Base-by-base conservation (phyloP, 2,888 invertebrate genomes). In the Lasioglossum malachurum region DNA sequence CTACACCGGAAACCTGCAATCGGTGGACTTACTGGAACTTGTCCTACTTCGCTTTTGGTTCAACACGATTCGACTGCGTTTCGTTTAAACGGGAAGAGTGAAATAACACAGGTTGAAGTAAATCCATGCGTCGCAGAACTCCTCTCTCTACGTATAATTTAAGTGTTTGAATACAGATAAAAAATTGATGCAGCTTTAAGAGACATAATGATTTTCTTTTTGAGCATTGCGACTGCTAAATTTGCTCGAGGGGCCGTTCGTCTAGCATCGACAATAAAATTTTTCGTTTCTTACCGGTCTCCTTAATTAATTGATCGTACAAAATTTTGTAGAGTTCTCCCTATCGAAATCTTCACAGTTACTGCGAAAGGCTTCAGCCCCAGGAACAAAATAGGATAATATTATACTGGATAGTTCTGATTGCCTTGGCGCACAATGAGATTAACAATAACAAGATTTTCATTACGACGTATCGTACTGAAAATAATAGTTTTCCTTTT, bases 371-470 rank as follows among this genome's bases (percentile, higher is more conserved):
- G 64, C 60, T 88, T 49, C 57, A 84, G 81, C 83, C 84, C 84
- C 84, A 84, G n/a, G 84, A 87, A 89, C 84, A 84, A 87, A 80
- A 80, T 75, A 31, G 35, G 67, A 75, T 88, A 78, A 86, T 80
- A 88, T 75, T 69, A 35, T 69, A 69, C 35, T 69, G 69, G 80
- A 83, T 81, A 79, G 75, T 86, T 80, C 87, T 89, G 89, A 89
- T 89, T 89, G 89, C 89, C 87, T 83, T 85, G 76, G 87, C 89
- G 88, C 89, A 88, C 69, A 76, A 73, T 89, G 71, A 71, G 77
- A 82, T 88, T 71, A 89, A 88, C 88, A 89, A 80, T 87, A 87
- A 89, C 88, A 88, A 84, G 79, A 75, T 88, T 84, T 79, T 76
- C 80, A 78, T 82, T 80, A 83, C 77, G 82, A 83, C 38, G 49